Conservation (phyloP, 1,140 invertebrate species). For the Propsilocerus akamusi region DNA sequence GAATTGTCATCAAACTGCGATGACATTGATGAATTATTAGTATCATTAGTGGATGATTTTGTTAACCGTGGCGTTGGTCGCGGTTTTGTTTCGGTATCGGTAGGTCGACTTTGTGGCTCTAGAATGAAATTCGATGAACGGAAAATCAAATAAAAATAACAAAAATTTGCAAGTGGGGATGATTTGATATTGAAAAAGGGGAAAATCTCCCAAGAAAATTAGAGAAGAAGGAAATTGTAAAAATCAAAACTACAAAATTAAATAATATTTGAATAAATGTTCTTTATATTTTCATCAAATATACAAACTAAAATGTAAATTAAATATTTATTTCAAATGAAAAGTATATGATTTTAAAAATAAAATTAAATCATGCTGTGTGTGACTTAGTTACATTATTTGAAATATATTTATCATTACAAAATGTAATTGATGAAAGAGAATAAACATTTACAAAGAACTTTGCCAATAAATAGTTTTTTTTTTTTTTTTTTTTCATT, state of each 20-base stretch:
- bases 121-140: conserved; percentile 7
- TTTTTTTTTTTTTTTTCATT: no score
- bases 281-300: no score
- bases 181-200: not conserved
- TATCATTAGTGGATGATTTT: conserved; percentile 3
- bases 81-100: conserved; percentile 9
- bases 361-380: not conserved
- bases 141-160: conserved; percentile 1
- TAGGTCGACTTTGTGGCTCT: conserved; percentile 6
- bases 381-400: no score
- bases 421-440: no score
- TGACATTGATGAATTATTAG: not conserved
- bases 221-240: not conserved
- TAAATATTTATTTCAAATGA: no score
- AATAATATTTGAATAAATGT: no score
- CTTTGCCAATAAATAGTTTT: no score
- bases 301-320: no score
- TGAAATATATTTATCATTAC: no score
- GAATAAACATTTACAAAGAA: no score
- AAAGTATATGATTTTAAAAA: not conserved
- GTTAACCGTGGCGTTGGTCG: conserved; percentile 14
- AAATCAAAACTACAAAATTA: not conserved
- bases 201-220: not conserved
- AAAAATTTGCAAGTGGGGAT: no score
- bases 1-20: not conserved